A percentile compares a stretch with the other conserved stretches of the same genome.
Conservation (phyloP, 2,113 vertebrate genomes). For the Dicerorhinus sumatrensis region DNA sequence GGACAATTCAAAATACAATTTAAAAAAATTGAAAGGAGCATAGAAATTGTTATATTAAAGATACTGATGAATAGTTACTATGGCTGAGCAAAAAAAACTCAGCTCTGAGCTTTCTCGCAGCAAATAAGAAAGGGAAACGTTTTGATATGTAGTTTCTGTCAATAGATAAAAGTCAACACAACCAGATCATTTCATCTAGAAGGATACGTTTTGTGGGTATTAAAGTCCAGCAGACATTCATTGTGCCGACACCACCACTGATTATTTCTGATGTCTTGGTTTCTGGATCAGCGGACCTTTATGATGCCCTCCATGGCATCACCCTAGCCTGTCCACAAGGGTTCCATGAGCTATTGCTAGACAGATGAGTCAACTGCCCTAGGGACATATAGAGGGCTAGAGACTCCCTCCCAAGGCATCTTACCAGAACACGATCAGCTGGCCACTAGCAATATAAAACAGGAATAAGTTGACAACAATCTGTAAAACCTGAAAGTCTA, state of each 20-base stretch:
- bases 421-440: not conserved
- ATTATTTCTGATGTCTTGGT: not conserved
- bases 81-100: not conserved
- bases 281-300: not conserved
- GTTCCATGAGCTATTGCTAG: not conserved
- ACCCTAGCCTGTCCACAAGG: not conserved
- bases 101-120: not conserved
- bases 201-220: not conserved
- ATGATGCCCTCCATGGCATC: not conserved
- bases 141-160: not conserved
- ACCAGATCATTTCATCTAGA: not conserved
- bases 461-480: not conserved
- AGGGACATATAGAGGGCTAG: not conserved
- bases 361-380: not conserved
- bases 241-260: not conserved
- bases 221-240: not conserved
- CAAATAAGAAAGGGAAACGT: constrained; percentile 8
- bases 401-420: not conserved
- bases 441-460: not conserved
- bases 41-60: not conserved
- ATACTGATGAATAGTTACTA: not conserved
- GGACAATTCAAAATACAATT: not conserved
- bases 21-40: not conserved
- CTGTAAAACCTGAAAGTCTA: not conserved
- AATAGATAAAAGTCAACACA: not conserved